Evolutionary conservation across 2,113 vertebrate species (phyloP).

Genomic region (Pyxicephalus adspersus): DNA sequence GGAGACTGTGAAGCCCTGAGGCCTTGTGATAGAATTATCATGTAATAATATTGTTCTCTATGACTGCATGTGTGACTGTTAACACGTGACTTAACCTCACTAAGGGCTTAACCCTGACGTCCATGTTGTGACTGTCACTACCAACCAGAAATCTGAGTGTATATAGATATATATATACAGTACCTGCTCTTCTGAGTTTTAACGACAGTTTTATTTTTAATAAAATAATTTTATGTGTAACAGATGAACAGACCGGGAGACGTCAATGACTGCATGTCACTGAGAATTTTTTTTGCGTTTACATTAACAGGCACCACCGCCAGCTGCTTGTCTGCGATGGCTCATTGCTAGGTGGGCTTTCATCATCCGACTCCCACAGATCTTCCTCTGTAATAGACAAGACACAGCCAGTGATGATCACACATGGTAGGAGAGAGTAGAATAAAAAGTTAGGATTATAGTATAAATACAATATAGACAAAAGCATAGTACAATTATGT

Average conservation of each 20-base stretch:
- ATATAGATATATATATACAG: no score
- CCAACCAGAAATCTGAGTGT: slow-evolving; percentile 7
- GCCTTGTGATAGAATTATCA: slow-evolving; percentile 14
- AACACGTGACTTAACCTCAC: slow-evolving; percentile 11
- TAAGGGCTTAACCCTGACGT: slow-evolving; percentile 38
- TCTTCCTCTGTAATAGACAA: slow-evolving; percentile 22
- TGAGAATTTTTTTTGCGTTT: not conserved
- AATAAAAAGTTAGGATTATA: no score
- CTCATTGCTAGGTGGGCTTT: not conserved
- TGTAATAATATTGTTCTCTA: slow-evolving; percentile 5
- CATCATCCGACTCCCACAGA: slow-evolving; percentile 26
- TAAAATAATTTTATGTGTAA: slow-evolving; percentile 39
- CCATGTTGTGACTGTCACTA: slow-evolving; percentile 17
- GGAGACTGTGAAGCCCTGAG: not conserved
- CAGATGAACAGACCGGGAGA: not conserved
- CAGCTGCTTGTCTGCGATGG: not conserved
- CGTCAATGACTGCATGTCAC: not conserved
- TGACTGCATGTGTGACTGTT: slow-evolving; percentile 23
- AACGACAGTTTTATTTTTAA: slow-evolving; percentile 52
- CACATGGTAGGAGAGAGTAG: not conserved
- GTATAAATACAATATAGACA: no score
- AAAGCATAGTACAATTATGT: no score
- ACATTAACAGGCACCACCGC: slow-evolving; percentile 1
- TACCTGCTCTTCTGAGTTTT: not conserved
- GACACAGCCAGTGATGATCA: not conserved